phyloP scores from a whole-genome alignment of 2,888 invertebrate genomes.

The Dioctria linearis region DNA sequence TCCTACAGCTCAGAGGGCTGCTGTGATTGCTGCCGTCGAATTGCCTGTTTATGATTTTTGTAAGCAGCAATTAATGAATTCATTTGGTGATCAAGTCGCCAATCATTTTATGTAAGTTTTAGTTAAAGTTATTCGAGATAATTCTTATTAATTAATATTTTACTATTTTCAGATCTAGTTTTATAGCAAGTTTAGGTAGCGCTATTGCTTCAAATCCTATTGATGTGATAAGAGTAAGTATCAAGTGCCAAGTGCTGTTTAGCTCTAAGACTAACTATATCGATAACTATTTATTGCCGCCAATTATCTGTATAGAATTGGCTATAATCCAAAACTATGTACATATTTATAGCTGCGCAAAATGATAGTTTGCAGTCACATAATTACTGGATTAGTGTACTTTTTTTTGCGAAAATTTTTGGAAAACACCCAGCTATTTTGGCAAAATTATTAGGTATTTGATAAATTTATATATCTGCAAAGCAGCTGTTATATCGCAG shows the following conservation, averaged over 20 bases:
- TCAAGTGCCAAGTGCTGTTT: neutral
- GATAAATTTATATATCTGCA: no score
- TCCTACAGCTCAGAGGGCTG: constrained; percentile 94
- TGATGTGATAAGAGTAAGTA: constrained; percentile 89
- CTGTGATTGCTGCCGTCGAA: constrained; percentile 94
- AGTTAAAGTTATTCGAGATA: neutral
- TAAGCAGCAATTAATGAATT: constrained; percentile 80
- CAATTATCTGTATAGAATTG: no score
- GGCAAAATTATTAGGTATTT: no score
- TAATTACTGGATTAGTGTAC: no score
- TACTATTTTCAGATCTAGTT: constrained; percentile 81
- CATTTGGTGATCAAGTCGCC: constrained; percentile 83
- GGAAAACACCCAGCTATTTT: no score
- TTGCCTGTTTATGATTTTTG: constrained; percentile 93
- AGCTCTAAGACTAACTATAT: no score
- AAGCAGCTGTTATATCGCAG: no score
- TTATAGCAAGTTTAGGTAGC: constrained; percentile 92
- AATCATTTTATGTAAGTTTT: constrained; percentile 87
- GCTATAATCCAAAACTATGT: no score
- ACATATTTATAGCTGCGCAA: no score
- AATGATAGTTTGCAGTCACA: no score
- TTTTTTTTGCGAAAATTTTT: no score
- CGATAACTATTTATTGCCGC: neutral
- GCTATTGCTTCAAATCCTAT: constrained; percentile 95
- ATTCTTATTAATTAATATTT: constrained; percentile 3